A percentile compares a stretch with the other conserved stretches of the same genome.
These are phyloP conservation scores for Andrena cerasifolii DNA, from an alignment of 1,140 invertebrate genomes.

Conservation along the genomic window DNA sequence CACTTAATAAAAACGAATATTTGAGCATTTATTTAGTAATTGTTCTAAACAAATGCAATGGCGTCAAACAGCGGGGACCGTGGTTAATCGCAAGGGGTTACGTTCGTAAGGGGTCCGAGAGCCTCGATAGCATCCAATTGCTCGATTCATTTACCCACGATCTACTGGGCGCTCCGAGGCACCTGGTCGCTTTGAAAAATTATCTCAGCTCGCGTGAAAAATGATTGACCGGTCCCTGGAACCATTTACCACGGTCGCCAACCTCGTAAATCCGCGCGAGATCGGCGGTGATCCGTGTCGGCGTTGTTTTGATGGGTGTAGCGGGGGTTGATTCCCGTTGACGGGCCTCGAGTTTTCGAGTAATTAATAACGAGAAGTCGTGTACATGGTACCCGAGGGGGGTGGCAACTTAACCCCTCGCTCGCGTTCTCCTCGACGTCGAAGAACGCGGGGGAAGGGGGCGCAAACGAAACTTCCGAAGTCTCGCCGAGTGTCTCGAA, in stretches of 20 bases:
- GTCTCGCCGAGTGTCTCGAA: conserved; percentile 35
- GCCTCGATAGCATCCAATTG: no score
- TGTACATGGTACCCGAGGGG: conserved; percentile 15
- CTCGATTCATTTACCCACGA: background rate
- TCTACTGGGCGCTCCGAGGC: background rate
- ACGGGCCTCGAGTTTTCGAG: conserved; percentile 21
- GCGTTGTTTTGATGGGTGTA: conserved; percentile 38
- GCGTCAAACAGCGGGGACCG: no score
- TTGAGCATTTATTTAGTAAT: no score
- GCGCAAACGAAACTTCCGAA: conserved; percentile 31
- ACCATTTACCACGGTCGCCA: conserved; percentile 54
- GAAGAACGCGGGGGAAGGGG: conserved; percentile 27
- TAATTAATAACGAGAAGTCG: conserved; percentile 51
- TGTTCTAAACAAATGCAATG: no score
- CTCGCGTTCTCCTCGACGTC: conserved; percentile 8
- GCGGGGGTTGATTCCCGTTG: background rate
- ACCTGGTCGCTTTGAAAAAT: conserved; percentile 36
- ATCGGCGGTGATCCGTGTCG: conserved; percentile 10
- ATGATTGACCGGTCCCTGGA: conserved; percentile 30
- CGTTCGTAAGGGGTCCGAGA: no score
- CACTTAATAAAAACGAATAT: no score
- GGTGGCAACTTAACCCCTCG: conserved; percentile 25
- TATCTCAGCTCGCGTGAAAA: conserved; percentile 22
- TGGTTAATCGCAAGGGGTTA: no score
- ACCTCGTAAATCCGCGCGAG: conserved; percentile 27